phyloP scores from a whole-genome alignment of 2,113 vertebrate species.

The Tachysurus vachellii region DNA sequence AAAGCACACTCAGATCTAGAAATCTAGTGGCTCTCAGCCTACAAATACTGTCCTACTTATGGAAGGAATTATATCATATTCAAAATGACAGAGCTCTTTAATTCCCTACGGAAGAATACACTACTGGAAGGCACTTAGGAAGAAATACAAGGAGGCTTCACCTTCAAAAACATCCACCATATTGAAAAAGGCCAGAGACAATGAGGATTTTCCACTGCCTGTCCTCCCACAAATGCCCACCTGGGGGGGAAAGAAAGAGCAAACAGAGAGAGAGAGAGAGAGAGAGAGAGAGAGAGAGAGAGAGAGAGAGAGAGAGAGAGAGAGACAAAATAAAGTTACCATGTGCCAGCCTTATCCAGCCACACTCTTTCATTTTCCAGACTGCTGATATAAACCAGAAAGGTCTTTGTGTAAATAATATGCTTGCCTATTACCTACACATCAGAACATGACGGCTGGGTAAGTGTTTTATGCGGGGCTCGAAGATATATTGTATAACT shows the following conservation, averaged over 20 bases:
- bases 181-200: constrained; percentile 96
- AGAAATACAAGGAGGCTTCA: constrained; percentile 66
- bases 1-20: not conserved
- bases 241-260: constrained; percentile 61
- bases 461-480: not conserved
- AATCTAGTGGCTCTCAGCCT: not conserved
- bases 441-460: not conserved
- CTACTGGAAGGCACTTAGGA: not conserved
- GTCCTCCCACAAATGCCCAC: constrained; percentile 97
- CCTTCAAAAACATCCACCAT: constrained; percentile 99
- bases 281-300: constrained; percentile 16
- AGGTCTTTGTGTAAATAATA: constrained; percentile 17
- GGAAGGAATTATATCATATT: not conserved
- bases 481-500: not conserved
- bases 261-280: constrained; percentile 25
- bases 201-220: constrained; percentile 94
- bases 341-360: not conserved
- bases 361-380: constrained; percentile 37
- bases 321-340: not conserved
- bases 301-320: constrained; percentile 26
- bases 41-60: not conserved
- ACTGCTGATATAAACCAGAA: constrained; percentile 29
- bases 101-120: not conserved
- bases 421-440: not conserved
- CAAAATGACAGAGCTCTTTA: constrained; percentile 27